A percentile compares a stretch with the other conserved stretches of the same genome.
Conservation (phyloP, 2,888 invertebrate genomes). For the Tanaodytes sp. region DNA sequence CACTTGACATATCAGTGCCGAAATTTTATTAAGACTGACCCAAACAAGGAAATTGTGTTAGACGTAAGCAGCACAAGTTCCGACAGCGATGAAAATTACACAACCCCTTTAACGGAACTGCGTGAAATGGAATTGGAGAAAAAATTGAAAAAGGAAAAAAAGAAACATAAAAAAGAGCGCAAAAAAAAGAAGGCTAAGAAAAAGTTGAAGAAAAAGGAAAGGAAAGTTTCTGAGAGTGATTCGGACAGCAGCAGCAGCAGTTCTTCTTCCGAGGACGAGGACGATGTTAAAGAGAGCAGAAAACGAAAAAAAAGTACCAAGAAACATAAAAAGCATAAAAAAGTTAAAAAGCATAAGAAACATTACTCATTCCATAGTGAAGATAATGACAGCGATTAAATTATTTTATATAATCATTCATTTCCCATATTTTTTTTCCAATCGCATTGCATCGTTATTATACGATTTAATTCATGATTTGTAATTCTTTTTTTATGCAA, state of each 20-base stretch:
- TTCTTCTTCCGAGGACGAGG: conserved; percentile 46
- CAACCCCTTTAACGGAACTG: conserved; percentile 86
- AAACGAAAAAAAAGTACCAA: conserved; percentile 68
- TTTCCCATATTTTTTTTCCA: too few species aligned
- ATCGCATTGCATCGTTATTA: too few species aligned
- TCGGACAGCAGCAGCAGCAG: conserved; percentile 52
- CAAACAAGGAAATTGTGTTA: conserved; percentile 91
- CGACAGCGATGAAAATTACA: conserved; percentile 86
- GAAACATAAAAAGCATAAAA: conserved; percentile 67
- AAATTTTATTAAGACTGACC: conserved; percentile 95
- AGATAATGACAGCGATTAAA: too few species aligned
- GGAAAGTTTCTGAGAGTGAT: conserved; percentile 61
- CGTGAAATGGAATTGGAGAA: conserved; percentile 84
- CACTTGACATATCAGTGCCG: conserved; percentile 96
- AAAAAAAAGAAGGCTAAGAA: conserved; percentile 71
- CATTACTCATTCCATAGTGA: conserved; percentile 59
- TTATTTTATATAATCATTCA: too few species aligned
- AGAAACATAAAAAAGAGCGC: conserved; percentile 77
- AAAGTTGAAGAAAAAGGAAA: conserved; percentile 58
- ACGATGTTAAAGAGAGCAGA: conserved; percentile 49
- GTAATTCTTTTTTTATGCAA: too few species aligned
- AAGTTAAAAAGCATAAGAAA: conserved; percentile 70
- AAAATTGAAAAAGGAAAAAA: conserved; percentile 79
- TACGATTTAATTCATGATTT: too few species aligned
- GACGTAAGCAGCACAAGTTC: conserved; percentile 97